phyloP scores from a whole-genome alignment of 1,140 invertebrate genomes.

The Philotrypesis tridentata region DNA sequence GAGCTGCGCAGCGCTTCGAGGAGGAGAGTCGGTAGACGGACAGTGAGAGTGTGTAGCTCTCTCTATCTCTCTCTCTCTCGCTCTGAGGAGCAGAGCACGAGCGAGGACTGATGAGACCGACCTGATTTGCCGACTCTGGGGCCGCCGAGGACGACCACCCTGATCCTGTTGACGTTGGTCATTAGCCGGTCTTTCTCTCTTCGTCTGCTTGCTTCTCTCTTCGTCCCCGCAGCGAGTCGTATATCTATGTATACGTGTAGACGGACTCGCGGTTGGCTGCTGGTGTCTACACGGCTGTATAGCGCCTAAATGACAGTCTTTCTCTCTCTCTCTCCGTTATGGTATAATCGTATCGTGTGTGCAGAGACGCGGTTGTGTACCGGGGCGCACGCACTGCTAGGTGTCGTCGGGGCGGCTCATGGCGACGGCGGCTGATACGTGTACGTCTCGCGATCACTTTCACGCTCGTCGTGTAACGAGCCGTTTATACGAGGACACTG shows the following conservation, averaged over 20 bases:
- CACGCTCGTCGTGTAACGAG: conserved; percentile 19
- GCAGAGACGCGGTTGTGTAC: no score
- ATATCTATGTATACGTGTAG: background rate
- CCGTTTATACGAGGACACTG: conserved; percentile 46
- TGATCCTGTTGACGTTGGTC: conserved; percentile 81
- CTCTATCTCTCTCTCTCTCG: no score
- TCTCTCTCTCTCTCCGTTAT: no score
- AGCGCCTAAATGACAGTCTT: no score
- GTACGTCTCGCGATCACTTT: conserved; percentile 1
- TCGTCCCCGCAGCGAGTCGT: background rate
- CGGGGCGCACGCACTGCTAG: no score
- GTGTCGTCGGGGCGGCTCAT: conserved; percentile 31
- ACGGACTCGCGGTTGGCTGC: no score
- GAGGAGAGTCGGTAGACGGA: no score
- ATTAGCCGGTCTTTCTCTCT: conserved; percentile 61
- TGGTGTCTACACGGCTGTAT: background rate
- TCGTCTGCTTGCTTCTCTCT: background rate
- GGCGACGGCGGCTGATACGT: background rate
- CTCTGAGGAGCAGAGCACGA: background rate
- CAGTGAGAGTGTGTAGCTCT: no score
- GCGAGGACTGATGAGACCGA: conserved; percentile 64
- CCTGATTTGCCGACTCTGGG: conserved; percentile 82
- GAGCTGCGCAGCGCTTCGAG: no score
- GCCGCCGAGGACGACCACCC: conserved; percentile 81
- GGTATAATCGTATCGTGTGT: no score